Evolutionary conservation across 2,797 vertebrate genomes (phyloP), one percentile per base, ranked within the genome.

Genomic region (Lagocephalus sceleratus): DNA sequence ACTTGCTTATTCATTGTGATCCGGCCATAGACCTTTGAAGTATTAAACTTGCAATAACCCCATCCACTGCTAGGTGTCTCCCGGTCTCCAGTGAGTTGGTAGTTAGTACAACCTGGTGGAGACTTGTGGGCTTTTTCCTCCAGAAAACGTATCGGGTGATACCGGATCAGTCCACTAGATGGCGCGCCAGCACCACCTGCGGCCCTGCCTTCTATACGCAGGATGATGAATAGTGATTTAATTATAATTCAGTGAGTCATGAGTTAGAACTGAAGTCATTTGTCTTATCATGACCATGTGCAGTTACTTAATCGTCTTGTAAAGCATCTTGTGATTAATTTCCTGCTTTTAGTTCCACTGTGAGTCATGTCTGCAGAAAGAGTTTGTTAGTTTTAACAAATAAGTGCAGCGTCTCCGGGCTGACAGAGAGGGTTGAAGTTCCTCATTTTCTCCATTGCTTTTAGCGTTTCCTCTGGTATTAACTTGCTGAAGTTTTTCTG

Each of bases 141-240:
- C 2, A 29, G 29, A 29, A 29, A 29, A 11, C 9, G 9, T 2
- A 1, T 41, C 17, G 5, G n/a, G 39, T 41, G 5, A 41, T 41
- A 5, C 16, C 9, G n/a, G 1, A 7, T 8, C 6, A 42, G 40
- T 42, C 3, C 85, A 81, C 54, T 58, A 76, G 71, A 54, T 59
- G 77, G 82, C n/a, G 69, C 65, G 60, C 22, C 20, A 17, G 49
- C 21, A 26, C 41, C 44, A 55, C 0, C 17, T 41, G 5, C 64
- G 45, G 22, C 20, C 32, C 9, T 3, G n/a, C 4, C 20, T n/a
- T 43, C 3, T 0, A 0, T 6, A 8, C 14, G 46, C 22, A 43
- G n/a, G 20, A n/a, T 10, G 43, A 23, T 26, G 40, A 22, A 25
- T 8, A 7, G 8, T 58, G 6, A 54, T 63, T 43, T 29, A 1